A percentile compares a stretch with the other conserved stretches of the same genome.
Conservation (phyloP, 1,140 invertebrate species). For the Neotoxoptera formosana region DNA sequence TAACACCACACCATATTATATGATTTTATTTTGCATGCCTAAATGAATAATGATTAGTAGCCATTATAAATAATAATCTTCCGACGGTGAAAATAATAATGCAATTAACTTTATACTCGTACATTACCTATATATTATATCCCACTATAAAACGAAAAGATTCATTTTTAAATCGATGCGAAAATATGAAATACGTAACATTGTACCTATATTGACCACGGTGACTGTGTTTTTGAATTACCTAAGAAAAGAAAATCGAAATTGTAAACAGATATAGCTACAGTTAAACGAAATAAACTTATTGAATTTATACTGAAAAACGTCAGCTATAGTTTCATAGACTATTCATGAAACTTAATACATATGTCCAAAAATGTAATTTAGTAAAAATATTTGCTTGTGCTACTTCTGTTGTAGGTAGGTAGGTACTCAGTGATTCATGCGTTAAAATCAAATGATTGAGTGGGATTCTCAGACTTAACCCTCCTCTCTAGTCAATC, state of each 20-base stretch:
- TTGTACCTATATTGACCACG: background rate
- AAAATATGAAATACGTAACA: background rate
- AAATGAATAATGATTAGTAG: background rate
- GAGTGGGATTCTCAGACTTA: background rate
- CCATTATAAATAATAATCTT: background rate
- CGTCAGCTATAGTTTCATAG: background rate
- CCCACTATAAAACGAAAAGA: background rate
- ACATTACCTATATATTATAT: background rate
- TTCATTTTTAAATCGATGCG: background rate
- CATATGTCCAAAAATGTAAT: background rate
- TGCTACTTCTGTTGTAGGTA: background rate
- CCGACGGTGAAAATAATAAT: background rate
- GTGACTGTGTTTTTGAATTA: background rate
- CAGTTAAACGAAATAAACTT: background rate
- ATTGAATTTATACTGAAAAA: background rate
- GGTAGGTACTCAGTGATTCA: background rate
- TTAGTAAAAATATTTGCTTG: background rate
- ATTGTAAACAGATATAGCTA: background rate
- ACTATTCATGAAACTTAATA: background rate
- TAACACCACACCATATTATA: background rate
- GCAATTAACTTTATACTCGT: background rate
- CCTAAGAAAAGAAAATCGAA: background rate
- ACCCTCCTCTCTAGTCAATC: background rate
- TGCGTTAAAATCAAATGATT: background rate
- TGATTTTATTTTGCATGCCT: background rate